A percentile compares a stretch with the other conserved stretches of the same genome.
Conservation (phyloP, 2,797 vertebrate species). For the Adrianichthys oophorus region DNA sequence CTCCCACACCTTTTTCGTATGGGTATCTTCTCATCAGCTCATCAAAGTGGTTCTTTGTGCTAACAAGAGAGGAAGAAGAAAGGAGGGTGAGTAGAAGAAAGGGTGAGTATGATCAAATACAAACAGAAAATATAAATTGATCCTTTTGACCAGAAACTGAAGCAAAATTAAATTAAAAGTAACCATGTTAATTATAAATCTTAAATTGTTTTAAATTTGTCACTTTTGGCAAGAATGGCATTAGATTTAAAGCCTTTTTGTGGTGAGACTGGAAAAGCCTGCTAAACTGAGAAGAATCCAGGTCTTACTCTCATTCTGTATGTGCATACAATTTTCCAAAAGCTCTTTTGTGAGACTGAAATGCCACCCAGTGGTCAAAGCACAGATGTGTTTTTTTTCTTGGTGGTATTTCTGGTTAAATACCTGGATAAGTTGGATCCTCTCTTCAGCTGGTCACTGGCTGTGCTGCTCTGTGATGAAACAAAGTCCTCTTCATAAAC, state of each 20-base stretch:
- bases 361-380: conserved; percentile 60
- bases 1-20: conserved; percentile 62
- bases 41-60: conserved; percentile 78
- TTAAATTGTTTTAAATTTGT: too few relatives aligned
- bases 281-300: too few relatives aligned
- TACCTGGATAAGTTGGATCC: conserved; percentile 81
- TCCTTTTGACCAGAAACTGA: neutral
- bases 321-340: neutral
- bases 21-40: conserved; percentile 78
- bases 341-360: conserved; percentile 23
- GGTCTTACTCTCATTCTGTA: too few relatives aligned
- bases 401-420: conserved; percentile 7
- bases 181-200: too few relatives aligned
- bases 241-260: too few relatives aligned
- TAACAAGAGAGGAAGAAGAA: conserved; percentile 17
- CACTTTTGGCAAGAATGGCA: too few relatives aligned
- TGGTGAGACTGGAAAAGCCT: too few relatives aligned
- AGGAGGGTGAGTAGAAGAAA: neutral
- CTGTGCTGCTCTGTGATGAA: conserved; percentile 81
- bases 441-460: conserved; percentile 77
- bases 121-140: neutral
- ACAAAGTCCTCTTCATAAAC: conserved; percentile 91
- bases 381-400: neutral
- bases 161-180: neutral
- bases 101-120: neutral